phyloP scores from a whole-genome alignment of 2,888 invertebrate genomes.

The Melinaea marsaeus region DNA sequence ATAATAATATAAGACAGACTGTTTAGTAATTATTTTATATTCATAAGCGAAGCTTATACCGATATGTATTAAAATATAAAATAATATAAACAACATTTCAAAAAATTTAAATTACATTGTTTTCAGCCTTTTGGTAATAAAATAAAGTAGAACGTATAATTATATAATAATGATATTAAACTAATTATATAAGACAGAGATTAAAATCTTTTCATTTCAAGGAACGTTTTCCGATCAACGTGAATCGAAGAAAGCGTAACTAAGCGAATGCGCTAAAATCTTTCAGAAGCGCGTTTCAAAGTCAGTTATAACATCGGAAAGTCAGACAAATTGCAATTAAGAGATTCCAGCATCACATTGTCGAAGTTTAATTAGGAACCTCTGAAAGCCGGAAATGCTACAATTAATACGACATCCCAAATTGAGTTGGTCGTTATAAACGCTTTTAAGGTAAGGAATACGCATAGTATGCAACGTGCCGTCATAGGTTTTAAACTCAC shows the following conservation, averaged over 20 bases:
- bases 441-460: background rate
- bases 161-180: too few relatives aligned
- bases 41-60: too few relatives aligned
- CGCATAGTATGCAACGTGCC: background rate
- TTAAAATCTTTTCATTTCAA: background rate
- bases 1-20: too few relatives aligned
- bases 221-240: background rate
- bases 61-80: too few relatives aligned
- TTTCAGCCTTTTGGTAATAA: too few relatives aligned
- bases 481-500: background rate
- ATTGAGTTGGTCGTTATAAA: slow-evolving; percentile 11
- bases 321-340: slow-evolving; percentile 56
- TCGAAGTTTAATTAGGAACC: slow-evolving; percentile 48
- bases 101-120: too few relatives aligned
- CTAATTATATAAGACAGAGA: background rate
- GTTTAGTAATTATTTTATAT: too few relatives aligned
- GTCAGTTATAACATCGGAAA: slow-evolving; percentile 16
- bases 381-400: slow-evolving; percentile 27
- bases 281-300: slow-evolving; percentile 16
- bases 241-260: slow-evolving; percentile 10
- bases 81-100: too few relatives aligned
- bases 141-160: too few relatives aligned
- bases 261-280: slow-evolving; percentile 15
- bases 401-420: slow-evolving; percentile 48
- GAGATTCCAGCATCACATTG: slow-evolving; percentile 43